A percentile compares a stretch with the other conserved stretches of the same genome.
These are phyloP conservation scores for Acleris literana DNA, from an alignment of 2,888 invertebrate species.

Conservation along the genomic window DNA sequence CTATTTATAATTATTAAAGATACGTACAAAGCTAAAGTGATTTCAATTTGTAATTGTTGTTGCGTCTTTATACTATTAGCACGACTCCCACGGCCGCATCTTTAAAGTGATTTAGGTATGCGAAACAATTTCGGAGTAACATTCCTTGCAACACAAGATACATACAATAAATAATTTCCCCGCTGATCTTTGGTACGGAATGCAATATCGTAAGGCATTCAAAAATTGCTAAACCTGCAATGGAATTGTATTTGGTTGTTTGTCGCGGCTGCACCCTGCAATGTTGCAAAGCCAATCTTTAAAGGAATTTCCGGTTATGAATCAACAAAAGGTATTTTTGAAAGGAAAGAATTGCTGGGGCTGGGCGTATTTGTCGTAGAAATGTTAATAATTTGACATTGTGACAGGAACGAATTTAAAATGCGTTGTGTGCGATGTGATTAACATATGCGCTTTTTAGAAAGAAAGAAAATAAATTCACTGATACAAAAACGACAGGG, in stretches of 20 bases:
- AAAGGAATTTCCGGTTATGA: constrained; percentile 51
- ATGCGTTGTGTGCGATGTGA: too few species aligned
- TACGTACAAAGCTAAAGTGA: too few species aligned
- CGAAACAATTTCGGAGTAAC: too few species aligned
- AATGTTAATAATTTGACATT: background rate
- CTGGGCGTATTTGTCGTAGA: constrained; percentile 3
- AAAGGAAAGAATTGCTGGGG: constrained; percentile 15
- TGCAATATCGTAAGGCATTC: constrained; percentile 60
- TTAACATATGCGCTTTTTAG: too few species aligned
- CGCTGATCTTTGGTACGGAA: constrained; percentile 43
- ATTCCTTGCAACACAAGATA: background rate
- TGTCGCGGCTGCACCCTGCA: constrained; percentile 51
- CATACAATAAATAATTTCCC: constrained; percentile 55
- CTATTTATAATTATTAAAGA: too few species aligned
- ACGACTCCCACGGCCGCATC: too few species aligned
- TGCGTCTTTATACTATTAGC: too few species aligned
- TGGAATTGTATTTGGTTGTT: constrained; percentile 43
- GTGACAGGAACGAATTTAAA: too few species aligned
- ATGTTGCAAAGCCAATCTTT: constrained; percentile 60
- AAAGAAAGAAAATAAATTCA: too few species aligned
- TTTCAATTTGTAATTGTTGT: too few species aligned
- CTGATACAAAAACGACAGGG: too few species aligned
- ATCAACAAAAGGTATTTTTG: constrained; percentile 33
- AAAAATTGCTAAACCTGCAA: constrained; percentile 51
- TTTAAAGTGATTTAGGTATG: too few species aligned